A percentile compares a stretch with the other conserved stretches of the same genome.
phyloP scores from a whole-genome alignment of 2,113 vertebrate species.

The Oreochromis niloticus region DNA sequence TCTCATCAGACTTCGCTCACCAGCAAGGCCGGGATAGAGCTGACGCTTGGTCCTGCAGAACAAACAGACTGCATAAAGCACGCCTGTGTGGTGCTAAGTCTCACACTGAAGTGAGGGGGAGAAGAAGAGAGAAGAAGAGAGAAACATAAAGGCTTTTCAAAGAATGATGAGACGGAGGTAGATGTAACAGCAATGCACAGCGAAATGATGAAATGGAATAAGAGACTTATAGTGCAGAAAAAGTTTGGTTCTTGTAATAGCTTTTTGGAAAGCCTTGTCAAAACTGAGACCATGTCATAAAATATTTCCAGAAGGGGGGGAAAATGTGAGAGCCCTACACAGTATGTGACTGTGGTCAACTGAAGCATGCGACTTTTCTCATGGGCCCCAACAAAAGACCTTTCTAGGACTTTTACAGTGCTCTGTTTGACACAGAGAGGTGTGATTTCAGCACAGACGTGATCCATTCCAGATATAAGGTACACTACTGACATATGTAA shows the following conservation, averaged over 20 bases:
- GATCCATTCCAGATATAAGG: neutral
- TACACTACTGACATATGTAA: neutral
- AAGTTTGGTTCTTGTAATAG: neutral
- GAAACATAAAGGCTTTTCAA: neutral
- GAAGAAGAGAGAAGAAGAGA: neutral
- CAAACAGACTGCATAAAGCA: conserved; percentile 45
- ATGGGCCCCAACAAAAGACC: conserved; percentile 8
- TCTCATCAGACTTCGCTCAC: neutral
- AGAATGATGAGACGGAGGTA: neutral
- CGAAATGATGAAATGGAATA: conserved; percentile 14
- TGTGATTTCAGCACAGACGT: conserved; percentile 23
- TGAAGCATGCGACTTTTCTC: conserved; percentile 30
- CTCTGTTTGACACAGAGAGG: conserved; percentile 7
- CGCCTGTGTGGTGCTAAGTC: conserved; percentile 44
- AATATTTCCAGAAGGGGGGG: conserved; percentile 2
- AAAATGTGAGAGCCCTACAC: neutral
- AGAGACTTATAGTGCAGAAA: neutral
- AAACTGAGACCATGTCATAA: conserved; percentile 23
- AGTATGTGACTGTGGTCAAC: conserved; percentile 1
- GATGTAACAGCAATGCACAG: neutral
- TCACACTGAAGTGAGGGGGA: conserved; percentile 37
- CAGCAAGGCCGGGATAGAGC: neutral
- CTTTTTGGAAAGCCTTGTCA: conserved; percentile 12
- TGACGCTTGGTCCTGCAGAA: conserved; percentile 19
- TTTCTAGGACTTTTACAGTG: neutral